These are phyloP conservation scores for Erpetoichthys calabaricus DNA, from an alignment of 2,797 vertebrate genomes.

Conservation along the genomic window DNA sequence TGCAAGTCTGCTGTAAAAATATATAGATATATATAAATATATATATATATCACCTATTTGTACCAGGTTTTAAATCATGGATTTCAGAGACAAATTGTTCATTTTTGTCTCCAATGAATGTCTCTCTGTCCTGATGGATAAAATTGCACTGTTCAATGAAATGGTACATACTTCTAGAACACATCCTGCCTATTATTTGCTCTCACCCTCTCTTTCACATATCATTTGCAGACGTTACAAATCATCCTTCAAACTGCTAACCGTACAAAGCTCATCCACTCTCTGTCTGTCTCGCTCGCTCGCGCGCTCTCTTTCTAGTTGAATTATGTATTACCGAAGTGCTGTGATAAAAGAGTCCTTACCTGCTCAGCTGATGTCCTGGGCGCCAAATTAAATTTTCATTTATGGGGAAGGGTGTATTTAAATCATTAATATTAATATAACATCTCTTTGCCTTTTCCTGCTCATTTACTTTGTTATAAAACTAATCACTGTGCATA, in stretches of 20 bases:
- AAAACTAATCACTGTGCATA: no score
- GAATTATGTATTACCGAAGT: slow-evolving; percentile 46
- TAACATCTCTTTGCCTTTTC: no score
- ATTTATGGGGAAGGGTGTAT: slow-evolving; percentile 63
- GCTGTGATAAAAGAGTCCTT: slow-evolving; percentile 27
- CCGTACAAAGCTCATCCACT: slow-evolving; percentile 33
- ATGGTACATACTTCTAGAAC: slow-evolving; percentile 31
- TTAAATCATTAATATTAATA: slow-evolving; percentile 37
- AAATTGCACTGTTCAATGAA: slow-evolving; percentile 40
- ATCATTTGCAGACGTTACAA: slow-evolving; percentile 26
- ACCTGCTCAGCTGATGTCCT: slow-evolving; percentile 25
- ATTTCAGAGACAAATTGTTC: slow-evolving; percentile 52
- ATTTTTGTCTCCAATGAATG: slow-evolving; percentile 42
- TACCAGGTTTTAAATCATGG: slow-evolving; percentile 65
- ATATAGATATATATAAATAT: slow-evolving; percentile 39
- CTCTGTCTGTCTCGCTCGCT: no score
- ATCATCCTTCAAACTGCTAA: slow-evolving; percentile 15
- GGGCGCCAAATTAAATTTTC: slow-evolving; percentile 22
- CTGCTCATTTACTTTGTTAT: no score
- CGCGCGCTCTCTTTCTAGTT: slow-evolving; percentile 15
- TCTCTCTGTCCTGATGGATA: slow-evolving; percentile 37
- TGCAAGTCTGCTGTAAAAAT: slow-evolving; percentile 81
- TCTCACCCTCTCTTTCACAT: slow-evolving; percentile 16
- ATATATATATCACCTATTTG: slow-evolving; percentile 40
- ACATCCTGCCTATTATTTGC: slow-evolving; percentile 14